Evolutionary conservation across 30 jellyfish, hydroid and myxozoan genomes (phyloP).

Genomic region (Euphysa ruthae): DNA sequence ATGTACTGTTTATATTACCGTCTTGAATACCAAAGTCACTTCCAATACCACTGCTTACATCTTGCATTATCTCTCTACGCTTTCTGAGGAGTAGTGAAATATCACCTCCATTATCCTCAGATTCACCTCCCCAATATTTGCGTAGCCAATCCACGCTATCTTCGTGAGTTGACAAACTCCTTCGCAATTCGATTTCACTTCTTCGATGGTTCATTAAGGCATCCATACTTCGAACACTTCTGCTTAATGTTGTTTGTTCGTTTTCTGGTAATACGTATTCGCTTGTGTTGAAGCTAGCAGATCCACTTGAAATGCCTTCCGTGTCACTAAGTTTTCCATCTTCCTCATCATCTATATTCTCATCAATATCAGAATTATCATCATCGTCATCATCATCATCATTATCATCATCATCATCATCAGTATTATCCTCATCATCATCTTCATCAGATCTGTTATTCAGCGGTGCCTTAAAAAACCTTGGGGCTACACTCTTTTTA

Average conservation of each 20-base stretch:
- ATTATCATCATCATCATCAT: background rate
- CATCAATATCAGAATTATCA: background rate
- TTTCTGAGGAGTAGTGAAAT: background rate
- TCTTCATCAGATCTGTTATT: too few species aligned
- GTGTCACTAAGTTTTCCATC: too few species aligned
- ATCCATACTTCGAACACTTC: background rate
- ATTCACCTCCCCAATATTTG: slow-evolving; percentile 2
- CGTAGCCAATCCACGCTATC: background rate
- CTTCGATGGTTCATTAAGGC: background rate
- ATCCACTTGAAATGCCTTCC: too few species aligned
- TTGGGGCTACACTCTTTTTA: background rate
- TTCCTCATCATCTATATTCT: too few species aligned
- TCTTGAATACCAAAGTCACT: background rate
- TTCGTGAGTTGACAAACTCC: background rate
- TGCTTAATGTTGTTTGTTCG: background rate
- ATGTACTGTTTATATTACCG: background rate
- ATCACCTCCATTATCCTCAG: slow-evolving; percentile 9
- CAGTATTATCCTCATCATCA: too few species aligned
- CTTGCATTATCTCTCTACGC: background rate
- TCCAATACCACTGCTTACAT: slow-evolving; percentile 1
- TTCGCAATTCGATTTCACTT: background rate
- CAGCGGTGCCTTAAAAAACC: too few species aligned
- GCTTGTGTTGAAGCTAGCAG: too few species aligned
- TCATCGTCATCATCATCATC: background rate
- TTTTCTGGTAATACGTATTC: background rate